Conservation (phyloP, 1,140 invertebrate species). For the Pollicipes pollicipes region DNA sequence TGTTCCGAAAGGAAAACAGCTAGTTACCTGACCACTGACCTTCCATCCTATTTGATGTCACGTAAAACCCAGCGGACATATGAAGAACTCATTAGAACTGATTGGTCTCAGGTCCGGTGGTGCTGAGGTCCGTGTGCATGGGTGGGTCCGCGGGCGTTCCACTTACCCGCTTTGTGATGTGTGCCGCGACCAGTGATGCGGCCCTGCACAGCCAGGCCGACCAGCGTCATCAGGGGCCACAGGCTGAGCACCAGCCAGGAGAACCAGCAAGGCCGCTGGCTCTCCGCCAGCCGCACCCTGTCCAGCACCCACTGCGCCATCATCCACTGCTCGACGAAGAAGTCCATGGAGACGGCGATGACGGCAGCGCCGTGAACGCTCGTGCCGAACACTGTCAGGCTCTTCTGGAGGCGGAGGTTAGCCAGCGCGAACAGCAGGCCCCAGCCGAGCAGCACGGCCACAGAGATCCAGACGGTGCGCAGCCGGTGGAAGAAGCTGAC, state of each 20-base stretch:
- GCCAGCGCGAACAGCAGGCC: conserved; percentile 50
- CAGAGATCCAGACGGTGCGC: conserved; percentile 43
- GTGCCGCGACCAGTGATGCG: conserved; percentile 48
- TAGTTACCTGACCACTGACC: too few species aligned
- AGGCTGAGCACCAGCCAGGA: conserved; percentile 52
- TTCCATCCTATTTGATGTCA: too few species aligned
- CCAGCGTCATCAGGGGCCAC: conserved; percentile 49
- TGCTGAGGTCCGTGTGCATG: too few species aligned
- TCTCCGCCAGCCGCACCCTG: conserved; percentile 25
- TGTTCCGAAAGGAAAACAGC: too few species aligned
- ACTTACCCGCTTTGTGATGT: conserved; percentile 34
- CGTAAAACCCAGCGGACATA: too few species aligned
- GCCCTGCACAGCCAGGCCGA: conserved; percentile 48
- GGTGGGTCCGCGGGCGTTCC: too few species aligned
- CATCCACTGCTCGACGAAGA: conserved; percentile 43
- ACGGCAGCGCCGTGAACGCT: conserved; percentile 55
- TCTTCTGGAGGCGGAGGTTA: conserved; percentile 49
- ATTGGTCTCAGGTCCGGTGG: too few species aligned
- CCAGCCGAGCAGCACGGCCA: conserved; percentile 43
- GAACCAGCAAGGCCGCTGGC: conserved; percentile 45
- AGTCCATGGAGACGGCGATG: conserved; percentile 49
- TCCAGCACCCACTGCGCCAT: conserved; percentile 47
- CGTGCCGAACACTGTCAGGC: conserved; percentile 52
- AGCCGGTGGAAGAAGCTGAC: conserved; percentile 34
- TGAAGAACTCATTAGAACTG: too few species aligned